Conservation (phyloP, 2,888 invertebrate genomes). For the Hemithea aestivaria region DNA sequence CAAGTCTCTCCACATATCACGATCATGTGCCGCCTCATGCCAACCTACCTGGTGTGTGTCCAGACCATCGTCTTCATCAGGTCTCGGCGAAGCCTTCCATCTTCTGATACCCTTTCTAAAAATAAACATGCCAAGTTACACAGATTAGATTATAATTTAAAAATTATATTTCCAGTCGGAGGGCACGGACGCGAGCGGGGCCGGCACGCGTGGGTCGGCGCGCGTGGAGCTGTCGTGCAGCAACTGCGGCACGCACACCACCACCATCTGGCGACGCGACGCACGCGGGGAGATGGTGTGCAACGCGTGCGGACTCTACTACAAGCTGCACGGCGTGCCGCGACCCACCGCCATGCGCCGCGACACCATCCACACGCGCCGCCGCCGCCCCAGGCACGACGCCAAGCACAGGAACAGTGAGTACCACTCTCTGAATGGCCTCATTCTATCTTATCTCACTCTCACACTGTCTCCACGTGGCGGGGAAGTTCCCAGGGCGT, state of each 20-base stretch:
- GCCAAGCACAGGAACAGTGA: constrained; percentile 75
- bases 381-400: constrained; percentile 90
- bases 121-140: too few species aligned
- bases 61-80: too few species aligned
- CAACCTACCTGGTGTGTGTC: too few species aligned
- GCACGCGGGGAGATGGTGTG: constrained; percentile 98
- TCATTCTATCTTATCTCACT: too few species aligned
- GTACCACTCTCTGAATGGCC: too few species aligned
- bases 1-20: too few species aligned
- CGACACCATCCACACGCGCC: constrained; percentile 96
- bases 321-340: constrained; percentile 96
- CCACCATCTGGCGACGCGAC: constrained; percentile 98
- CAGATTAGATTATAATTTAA: too few species aligned
- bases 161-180: constrained; percentile 34
- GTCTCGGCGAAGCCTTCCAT: too few species aligned
- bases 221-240: constrained; percentile 94
- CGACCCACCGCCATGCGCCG: constrained; percentile 97
- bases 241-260: constrained; percentile 98
- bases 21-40: too few species aligned
- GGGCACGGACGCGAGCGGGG: constrained; percentile 28
- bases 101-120: too few species aligned
- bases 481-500: constrained; percentile 96
- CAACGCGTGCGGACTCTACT: constrained; percentile 99
- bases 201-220: constrained; percentile 22
- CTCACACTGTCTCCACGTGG: constrained; percentile 99